Base-by-base conservation (phyloP, 2,888 invertebrate species). In the Orthosia cruda region DNA sequence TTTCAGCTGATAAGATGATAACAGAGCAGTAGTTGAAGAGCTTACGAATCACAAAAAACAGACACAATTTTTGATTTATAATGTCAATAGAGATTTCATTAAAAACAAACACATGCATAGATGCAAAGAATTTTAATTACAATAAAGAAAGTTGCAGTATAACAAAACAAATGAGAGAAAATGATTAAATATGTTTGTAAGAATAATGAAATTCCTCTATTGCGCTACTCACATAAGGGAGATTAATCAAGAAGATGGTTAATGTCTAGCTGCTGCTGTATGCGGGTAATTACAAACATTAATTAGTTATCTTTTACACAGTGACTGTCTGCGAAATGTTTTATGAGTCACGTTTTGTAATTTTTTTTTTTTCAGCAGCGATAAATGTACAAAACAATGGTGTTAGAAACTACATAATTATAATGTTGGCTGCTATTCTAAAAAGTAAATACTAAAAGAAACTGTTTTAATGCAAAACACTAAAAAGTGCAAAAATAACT, bases 211-310 rank as follows among this genome's bases (percentile, higher is more conserved):
- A 82, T 86, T 85, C 72, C 65, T 63, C 71, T 74, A 77, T 74
- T 77, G 81, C 66, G 83, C 81, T 79, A 81, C 77, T 84, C 80
- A 83, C 80, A 80, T 80, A 85, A 70, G 73, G 78, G 78, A 79
- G 80, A 89, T 89, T 87, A 89, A 89, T 90, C 88, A 89, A 85
- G 88, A 80, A 88, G 88, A 90, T 89, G 81, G 85, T 81, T 86
- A 83, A 86, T 76, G 81, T 84, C 79, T 74, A 72, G 80, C 61
- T 76, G 76, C 58, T 74, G 71, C 71, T 88, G 62, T 67, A 50
- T 59, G 84, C 54, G 63, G 58, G 73, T 59, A 79, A 85, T 77
- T 87, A 86, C 81, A 75, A 62, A 54, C 58, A 58, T 58, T 71
- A 73, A 66, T 74, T 78, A 81, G 64, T 69, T 59, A 65, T 61